Conservation (phyloP, 35 echinoderm and acorn worm genomes). For the Patiria miniata region DNA sequence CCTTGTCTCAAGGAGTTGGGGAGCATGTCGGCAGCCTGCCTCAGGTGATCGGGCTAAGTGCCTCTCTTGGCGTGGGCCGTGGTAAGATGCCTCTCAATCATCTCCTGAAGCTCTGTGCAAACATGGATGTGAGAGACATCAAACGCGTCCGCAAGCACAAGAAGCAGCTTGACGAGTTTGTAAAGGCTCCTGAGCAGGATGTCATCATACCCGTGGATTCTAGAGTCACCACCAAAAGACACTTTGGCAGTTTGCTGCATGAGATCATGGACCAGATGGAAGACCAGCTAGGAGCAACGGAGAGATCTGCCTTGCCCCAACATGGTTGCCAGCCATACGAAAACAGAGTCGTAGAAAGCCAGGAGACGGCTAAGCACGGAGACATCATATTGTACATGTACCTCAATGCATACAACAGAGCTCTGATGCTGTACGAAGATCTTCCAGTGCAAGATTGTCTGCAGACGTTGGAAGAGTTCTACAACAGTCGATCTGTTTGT, state of each 20-base stretch:
- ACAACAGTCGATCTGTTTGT: background rate
- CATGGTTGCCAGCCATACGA: conserved; percentile 60
- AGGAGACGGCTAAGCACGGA: background rate
- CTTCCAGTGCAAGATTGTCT: conserved; percentile 50
- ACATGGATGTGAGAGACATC: conserved; percentile 54
- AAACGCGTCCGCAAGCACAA: conserved; percentile 14
- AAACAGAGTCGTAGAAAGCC: conserved; percentile 25
- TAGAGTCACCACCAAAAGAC: background rate
- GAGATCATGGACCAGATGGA: conserved; percentile 43
- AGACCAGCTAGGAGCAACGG: background rate
- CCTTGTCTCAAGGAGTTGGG: background rate
- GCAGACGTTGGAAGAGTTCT: conserved; percentile 38
- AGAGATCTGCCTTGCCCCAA: background rate
- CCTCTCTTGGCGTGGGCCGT: conserved; percentile 48
- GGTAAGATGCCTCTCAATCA: conserved; percentile 30
- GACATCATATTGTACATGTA: conserved; percentile 37
- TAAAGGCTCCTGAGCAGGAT: conserved; percentile 43
- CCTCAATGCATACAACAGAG: conserved; percentile 51
- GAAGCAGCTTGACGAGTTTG: conserved; percentile 22
- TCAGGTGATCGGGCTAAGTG: conserved; percentile 64
- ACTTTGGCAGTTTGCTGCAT: conserved; percentile 14
- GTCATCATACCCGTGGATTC: background rate
- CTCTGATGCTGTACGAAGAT: conserved; percentile 68
- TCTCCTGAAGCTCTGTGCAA: conserved; percentile 59
- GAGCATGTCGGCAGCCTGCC: conserved; percentile 29